Evolutionary conservation across 2,113 vertebrate species (phyloP).

Genomic region (Noctilio leporinus): DNA sequence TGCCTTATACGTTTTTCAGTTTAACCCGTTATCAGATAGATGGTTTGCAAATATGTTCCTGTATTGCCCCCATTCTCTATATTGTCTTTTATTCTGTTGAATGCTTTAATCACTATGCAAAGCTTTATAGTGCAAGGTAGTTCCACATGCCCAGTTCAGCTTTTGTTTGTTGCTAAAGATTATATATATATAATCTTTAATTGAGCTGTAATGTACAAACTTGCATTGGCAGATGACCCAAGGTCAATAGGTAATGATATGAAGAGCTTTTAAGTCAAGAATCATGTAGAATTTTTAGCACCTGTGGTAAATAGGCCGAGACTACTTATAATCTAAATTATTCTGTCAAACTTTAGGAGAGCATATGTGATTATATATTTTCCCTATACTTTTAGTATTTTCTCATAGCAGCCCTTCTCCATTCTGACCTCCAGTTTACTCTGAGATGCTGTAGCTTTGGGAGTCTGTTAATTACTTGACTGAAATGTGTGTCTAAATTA

Average conservation of each 20-base stretch:
- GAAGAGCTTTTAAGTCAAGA: background rate
- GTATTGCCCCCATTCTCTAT: background rate
- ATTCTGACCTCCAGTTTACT: background rate
- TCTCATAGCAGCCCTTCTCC: background rate
- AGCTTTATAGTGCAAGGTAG: background rate
- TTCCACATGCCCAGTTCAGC: background rate
- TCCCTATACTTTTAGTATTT: background rate
- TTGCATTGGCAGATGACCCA: background rate
- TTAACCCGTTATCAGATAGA: background rate
- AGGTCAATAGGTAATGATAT: background rate
- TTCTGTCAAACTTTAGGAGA: background rate
- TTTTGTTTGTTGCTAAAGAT: too few species aligned
- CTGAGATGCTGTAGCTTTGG: background rate
- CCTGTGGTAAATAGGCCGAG: background rate
- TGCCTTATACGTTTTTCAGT: background rate
- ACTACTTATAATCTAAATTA: background rate
- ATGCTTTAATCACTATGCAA: background rate
- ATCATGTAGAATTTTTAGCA: background rate
- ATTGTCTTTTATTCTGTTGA: background rate
- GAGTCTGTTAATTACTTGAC: background rate
- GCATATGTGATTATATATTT: background rate
- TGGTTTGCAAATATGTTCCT: background rate
- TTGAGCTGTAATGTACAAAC: background rate
- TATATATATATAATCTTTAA: too few species aligned
- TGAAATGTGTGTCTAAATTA: background rate